Evolutionary conservation across 2,797 vertebrate genomes (phyloP).

Genomic region (Sibirionetta formosa): DNA sequence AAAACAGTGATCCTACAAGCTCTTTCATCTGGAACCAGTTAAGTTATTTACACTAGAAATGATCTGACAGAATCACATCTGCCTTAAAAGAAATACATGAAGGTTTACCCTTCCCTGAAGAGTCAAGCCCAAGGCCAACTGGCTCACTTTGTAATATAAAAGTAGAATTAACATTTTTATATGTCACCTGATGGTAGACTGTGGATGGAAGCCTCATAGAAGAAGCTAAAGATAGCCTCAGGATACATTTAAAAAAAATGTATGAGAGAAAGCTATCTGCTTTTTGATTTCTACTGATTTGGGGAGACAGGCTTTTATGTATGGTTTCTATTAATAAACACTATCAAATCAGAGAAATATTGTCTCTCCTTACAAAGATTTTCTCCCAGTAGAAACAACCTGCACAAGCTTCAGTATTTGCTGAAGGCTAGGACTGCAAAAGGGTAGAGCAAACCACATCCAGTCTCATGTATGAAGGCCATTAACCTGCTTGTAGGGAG

Average conservation of each 20-base stretch:
- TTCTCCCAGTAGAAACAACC: background rate
- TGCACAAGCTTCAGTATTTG: background rate
- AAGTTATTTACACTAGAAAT: background rate
- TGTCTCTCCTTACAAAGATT: background rate
- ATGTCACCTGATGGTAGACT: background rate
- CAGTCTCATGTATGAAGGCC: background rate
- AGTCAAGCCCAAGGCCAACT: background rate
- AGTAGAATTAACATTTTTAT: background rate
- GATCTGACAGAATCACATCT: background rate
- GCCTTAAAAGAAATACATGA: background rate
- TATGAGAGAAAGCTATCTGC: background rate
- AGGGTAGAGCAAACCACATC: background rate
- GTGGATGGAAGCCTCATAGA: background rate
- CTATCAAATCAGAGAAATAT: background rate
- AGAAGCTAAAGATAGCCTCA: background rate
- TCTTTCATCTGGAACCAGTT: background rate
- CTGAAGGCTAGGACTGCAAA: background rate
- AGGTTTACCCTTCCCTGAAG: background rate
- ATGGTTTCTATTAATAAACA: background rate
- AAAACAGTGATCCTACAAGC: background rate
- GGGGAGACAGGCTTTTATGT: rapidly evolving
- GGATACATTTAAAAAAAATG: background rate
- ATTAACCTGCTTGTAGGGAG: background rate
- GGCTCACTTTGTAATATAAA: background rate
- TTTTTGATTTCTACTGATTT: background rate